Base-by-base conservation (phyloP, 1,140 invertebrate species). In the Drosophila biarmipes region DNA sequence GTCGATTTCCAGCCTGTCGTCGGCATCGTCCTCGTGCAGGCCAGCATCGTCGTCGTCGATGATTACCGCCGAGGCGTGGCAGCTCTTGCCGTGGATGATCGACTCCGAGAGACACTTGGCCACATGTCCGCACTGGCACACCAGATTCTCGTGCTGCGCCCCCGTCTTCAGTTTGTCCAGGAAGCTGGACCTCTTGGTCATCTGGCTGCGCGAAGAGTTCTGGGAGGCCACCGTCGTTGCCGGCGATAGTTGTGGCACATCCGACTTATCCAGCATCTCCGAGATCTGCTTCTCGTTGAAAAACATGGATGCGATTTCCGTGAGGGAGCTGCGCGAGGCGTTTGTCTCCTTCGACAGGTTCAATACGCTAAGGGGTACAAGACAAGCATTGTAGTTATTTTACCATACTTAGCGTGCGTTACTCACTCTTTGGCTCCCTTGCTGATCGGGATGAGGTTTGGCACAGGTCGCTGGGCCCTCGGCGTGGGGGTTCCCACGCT, bases 41-140 rank as follows among this genome's bases (percentile, higher is more conserved):
- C 93, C 71, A n/a, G 91, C 93, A 92, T 92, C 94, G 2, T 94
- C 93, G 63, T 89, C 78, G 29, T 89, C 78, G 6, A 79, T 69
- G n/a, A 80, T 80, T 5, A 91, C 80, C 0, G 78, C 82, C 6
- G 87, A 87, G 14, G 84, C 84, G 17, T 90, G 80, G 42, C 96
- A 96, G 54, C 94, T 93, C 84, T 96, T 95, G 90, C 95, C 94
- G 84, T 96, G 96, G 45, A 95, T 94, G 12, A 95, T 94, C 66
- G 95, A 94, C 92, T 97, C 97, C 11, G 96, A 96, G n/a, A 96
- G 93, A 92, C 96, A 97, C 91, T 97, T 97, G 59, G 96, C 96
- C 91, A 96, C 94, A 87, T 97, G 95, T 3, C 95, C 95, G 84
- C 96, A 97, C 76, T 94, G 94, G 84, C 96, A 97, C 10, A 93